phyloP scores from a whole-genome alignment of 2,888 invertebrate species.

The Drosophila leonis region DNA sequence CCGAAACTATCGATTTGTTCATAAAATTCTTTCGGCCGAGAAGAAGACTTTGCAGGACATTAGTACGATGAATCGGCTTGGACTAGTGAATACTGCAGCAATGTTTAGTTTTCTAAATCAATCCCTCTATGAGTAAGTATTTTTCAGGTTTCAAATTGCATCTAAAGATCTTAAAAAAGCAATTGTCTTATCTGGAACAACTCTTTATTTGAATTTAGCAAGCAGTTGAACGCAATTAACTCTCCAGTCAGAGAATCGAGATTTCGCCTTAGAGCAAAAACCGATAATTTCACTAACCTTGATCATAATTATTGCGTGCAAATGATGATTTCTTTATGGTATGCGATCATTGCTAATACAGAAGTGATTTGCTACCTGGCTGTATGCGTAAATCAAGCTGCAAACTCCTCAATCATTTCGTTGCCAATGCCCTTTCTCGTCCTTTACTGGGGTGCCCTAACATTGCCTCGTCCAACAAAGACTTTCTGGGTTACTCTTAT shows the following conservation, averaged over 20 bases:
- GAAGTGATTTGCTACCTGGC: slow-evolving; percentile 97
- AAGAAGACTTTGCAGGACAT: slow-evolving; percentile 93
- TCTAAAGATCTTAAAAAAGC: neutral
- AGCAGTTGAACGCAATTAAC: slow-evolving; percentile 25
- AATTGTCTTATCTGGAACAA: too few relatives aligned
- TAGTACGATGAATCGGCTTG: slow-evolving; percentile 64
- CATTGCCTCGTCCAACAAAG: slow-evolving; percentile 97
- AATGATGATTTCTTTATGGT: slow-evolving; percentile 79
- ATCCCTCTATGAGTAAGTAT: slow-evolving; percentile 60
- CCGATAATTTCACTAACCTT: slow-evolving; percentile 85
- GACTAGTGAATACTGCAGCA: slow-evolving; percentile 64
- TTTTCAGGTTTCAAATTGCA: neutral
- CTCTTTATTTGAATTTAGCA: slow-evolving; percentile 23
- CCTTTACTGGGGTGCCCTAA: slow-evolving; percentile 98
- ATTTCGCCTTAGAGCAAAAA: neutral
- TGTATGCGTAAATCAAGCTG: slow-evolving; percentile 95
- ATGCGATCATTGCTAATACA: slow-evolving; percentile 87
- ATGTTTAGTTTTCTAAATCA: slow-evolving; percentile 70
- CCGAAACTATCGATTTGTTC: slow-evolving; percentile 96
- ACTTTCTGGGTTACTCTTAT: slow-evolving; percentile 99
- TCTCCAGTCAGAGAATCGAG: slow-evolving; percentile 4
- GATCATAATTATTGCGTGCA: slow-evolving; percentile 77
- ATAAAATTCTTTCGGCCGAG: slow-evolving; percentile 93
- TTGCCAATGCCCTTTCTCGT: slow-evolving; percentile 97
- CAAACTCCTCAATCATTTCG: slow-evolving; percentile 95